phyloP scores from a whole-genome alignment of 2,797 vertebrate genomes.

The Limnodromus scolopaceus region DNA sequence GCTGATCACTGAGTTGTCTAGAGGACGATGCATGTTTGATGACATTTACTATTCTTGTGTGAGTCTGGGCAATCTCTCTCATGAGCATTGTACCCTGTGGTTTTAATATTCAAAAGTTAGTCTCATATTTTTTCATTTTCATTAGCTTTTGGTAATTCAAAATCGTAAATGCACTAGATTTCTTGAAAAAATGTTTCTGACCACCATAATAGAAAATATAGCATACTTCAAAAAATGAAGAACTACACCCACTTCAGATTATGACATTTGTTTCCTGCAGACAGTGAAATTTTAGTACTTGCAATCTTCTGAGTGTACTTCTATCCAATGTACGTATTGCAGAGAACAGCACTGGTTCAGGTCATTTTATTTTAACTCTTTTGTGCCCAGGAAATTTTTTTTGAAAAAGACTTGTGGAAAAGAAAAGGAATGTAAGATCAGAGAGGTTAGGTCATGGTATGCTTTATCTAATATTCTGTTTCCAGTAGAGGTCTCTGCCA shows the following conservation, averaged over 20 bases:
- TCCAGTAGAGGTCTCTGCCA: background rate
- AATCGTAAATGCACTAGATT: background rate
- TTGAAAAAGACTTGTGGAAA: background rate
- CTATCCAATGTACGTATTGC: fast-evolving
- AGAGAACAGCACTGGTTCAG: background rate
- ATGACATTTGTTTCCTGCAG: background rate
- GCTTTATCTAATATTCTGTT: background rate
- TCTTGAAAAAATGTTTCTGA: background rate
- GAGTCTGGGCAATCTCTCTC: background rate
- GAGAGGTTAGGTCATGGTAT: background rate
- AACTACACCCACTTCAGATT: background rate
- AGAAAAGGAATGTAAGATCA: background rate
- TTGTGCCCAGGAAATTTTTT: background rate
- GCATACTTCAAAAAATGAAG: background rate
- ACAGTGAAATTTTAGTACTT: background rate
- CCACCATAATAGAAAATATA: background rate
- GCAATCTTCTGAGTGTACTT: background rate
- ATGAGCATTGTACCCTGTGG: background rate
- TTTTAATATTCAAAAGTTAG: background rate
- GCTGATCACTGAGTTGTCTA: background rate
- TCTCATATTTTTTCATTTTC: background rate
- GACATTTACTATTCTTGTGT: background rate
- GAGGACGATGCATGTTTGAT: background rate
- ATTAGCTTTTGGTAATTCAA: background rate
- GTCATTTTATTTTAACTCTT: background rate